Conservation (phyloP, 2,888 invertebrate species). For the Melipona beecheii region DNA sequence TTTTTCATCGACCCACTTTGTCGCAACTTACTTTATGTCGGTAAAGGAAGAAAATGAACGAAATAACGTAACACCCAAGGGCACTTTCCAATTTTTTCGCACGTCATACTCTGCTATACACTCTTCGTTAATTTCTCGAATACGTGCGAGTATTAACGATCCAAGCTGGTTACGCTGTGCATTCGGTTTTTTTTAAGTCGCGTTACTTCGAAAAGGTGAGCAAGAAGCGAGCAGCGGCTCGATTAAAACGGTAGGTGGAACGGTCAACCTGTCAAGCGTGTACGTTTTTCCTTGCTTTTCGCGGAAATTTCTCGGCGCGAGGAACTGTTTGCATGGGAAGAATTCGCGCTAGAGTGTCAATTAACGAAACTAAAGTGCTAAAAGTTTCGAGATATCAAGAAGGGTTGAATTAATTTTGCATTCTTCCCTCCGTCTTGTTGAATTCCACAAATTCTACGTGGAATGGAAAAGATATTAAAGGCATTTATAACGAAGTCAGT, state of each 20-base stretch:
- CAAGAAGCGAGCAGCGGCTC: conserved; percentile 41
- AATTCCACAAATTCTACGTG: background rate
- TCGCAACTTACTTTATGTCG: background rate
- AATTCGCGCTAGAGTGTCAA: conserved; percentile 34
- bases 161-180: conserved; percentile 14
- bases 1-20: background rate
- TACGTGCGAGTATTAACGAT: conserved; percentile 26
- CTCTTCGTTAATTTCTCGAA: conserved; percentile 19
- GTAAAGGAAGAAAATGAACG: background rate
- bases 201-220: conserved; percentile 44
- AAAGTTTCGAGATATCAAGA: background rate
- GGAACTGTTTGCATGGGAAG: conserved; percentile 28
- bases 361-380: conserved; percentile 29
- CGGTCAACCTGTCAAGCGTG: conserved; percentile 53
- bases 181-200: conserved; percentile 44
- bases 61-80: too few species aligned
- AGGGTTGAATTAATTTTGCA: background rate
- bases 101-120: background rate
- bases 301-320: conserved; percentile 38
- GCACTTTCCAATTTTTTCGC: background rate
- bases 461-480: background rate
- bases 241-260: conserved; percentile 62
- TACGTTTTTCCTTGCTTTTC: conserved; percentile 51
- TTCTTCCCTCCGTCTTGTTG: background rate
- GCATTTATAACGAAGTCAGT: too few species aligned